Evolutionary conservation across 2,888 invertebrate genomes (phyloP), one percentile per base, ranked within the genome.

Genomic region (Tipula confusa): DNA sequence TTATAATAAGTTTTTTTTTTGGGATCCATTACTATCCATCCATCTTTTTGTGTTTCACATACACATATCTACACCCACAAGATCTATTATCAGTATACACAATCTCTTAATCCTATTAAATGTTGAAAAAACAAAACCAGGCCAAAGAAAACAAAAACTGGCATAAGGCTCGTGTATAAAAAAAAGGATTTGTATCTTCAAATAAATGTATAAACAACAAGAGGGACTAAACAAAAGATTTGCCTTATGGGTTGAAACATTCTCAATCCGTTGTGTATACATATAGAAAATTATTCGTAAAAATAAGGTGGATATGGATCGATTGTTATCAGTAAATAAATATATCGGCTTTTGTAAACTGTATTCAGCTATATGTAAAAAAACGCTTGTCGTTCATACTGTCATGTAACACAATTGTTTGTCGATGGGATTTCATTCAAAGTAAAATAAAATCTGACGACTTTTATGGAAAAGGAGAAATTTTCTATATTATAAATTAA

Each of bases 61-160:
- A n/a, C n/a, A n/a, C n/a, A n/a, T n/a, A n/a, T n/a, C n/a, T n/a
- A n/a, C n/a, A n/a, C n/a, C n/a, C n/a, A 64, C 64, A 24, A 24
- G 64, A 64, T 64, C 24, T 64, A 64, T 64, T 64, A 64, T 64
- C 64, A 64, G 24, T 1, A 64, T 24, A 64, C 64, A 9, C 5
- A 64, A 64, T 64, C 64, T 64, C 24, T 64, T 64, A 64, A 64
- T 64, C 64, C 64, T 64, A 64, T 64, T 64, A 64, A 7, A 64
- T 24, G 64, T 64, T 24, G 64, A 64, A 64, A n/a, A n/a, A 24
- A 64, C 64, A 64, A 64, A 24, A 24, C 64, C 18, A 64, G 24
- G 24, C 64, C 24, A 64, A 64, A 64, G 7, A 64, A 18, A 64
- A 64, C 64, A 64, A 24, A 64, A 64, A 64, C 24, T 24, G 64